Evolutionary conservation across 2,888 invertebrate species (phyloP).

Genomic region (Morpho achilles): DNA sequence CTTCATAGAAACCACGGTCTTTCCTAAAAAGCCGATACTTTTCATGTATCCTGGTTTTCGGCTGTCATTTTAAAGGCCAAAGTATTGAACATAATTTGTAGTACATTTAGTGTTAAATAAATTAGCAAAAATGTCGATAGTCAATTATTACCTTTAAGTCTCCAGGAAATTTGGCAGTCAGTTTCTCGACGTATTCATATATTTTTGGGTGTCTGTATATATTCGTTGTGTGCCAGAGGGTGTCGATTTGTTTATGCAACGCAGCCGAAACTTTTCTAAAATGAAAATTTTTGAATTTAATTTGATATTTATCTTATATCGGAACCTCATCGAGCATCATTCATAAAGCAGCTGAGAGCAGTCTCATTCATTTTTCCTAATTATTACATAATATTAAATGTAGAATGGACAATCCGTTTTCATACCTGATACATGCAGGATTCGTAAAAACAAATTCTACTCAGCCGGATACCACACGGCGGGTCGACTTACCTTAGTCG

Average conservation of each 20-base stretch:
- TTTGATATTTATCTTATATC: too few species aligned
- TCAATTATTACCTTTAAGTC: slow-evolving; percentile 84
- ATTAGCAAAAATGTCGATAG: background rate
- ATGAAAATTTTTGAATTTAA: background rate
- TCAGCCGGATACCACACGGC: too few species aligned
- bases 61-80: background rate
- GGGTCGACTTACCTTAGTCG: too few species aligned
- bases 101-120: background rate
- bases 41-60: background rate
- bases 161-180: slow-evolving; percentile 89
- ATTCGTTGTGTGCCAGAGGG: slow-evolving; percentile 94
- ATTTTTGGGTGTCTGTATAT: slow-evolving; percentile 94
- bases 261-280: slow-evolving; percentile 91
- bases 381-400: too few species aligned
- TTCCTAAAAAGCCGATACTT: background rate
- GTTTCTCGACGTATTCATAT: slow-evolving; percentile 92
- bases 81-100: too few species aligned
- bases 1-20: too few species aligned
- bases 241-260: slow-evolving; percentile 86
- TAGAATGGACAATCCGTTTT: too few species aligned
- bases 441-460: too few species aligned
- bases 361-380: too few species aligned
- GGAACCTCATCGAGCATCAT: too few species aligned
- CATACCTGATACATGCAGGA: too few species aligned
- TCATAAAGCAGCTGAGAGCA: too few species aligned